phyloP scores from a whole-genome alignment of 1,140 invertebrate species.

The Epicauta chinensis region DNA sequence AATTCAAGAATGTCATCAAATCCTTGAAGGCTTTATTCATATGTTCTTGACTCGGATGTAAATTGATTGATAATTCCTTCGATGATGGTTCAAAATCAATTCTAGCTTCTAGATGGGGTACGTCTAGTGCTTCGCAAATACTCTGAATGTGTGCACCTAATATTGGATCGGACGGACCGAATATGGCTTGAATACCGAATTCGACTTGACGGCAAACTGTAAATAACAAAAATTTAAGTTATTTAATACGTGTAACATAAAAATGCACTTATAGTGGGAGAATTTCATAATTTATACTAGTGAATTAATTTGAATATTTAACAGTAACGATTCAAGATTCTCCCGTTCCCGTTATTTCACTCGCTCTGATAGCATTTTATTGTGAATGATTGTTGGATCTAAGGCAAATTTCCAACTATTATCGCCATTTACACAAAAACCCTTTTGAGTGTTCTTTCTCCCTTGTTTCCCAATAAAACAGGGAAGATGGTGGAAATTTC shows the following conservation, averaged over 20 bases:
- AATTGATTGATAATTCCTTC: slow-evolving; percentile 82
- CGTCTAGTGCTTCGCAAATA: slow-evolving; percentile 80
- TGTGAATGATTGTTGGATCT: too few species aligned
- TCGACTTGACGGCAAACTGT: slow-evolving; percentile 83
- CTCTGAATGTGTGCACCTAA: slow-evolving; percentile 82
- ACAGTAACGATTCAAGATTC: too few species aligned
- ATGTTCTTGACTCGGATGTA: slow-evolving; percentile 78
- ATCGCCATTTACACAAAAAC: too few species aligned
- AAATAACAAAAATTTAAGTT: not conserved
- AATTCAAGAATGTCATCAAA: slow-evolving; percentile 82
- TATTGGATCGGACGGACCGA: slow-evolving; percentile 78
- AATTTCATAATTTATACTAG: too few species aligned
- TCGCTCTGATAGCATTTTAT: too few species aligned
- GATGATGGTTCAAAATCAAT: slow-evolving; percentile 60
- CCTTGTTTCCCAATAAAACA: too few species aligned
- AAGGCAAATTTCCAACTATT: too few species aligned
- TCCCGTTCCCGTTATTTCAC: too few species aligned
- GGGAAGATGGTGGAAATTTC: too few species aligned
- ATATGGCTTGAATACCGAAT: slow-evolving; percentile 79
- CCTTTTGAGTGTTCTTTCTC: too few species aligned
- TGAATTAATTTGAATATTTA: too few species aligned
- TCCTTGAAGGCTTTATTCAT: slow-evolving; percentile 82
- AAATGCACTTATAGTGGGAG: not conserved
- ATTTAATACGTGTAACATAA: not conserved
- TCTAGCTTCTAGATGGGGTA: slow-evolving; percentile 80